Percentiles rank a stretch among this genome's conserved stretches.
Evolutionary conservation across 30 jellyfish, hydroid and myxozoan genomes (phyloP).

Genomic region (Cassiopea andromeda): DNA sequence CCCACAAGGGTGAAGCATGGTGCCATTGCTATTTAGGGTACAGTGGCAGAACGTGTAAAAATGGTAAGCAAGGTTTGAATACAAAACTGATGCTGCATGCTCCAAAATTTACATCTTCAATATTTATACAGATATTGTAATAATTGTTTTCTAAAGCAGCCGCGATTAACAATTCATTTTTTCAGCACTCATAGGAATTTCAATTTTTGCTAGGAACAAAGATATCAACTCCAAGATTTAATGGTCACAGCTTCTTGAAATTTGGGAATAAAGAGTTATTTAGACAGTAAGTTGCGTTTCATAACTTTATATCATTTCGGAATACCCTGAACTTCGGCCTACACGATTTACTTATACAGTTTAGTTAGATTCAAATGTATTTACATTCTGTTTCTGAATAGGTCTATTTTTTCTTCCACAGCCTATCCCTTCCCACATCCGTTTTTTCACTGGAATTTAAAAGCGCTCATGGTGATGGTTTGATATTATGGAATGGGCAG

Average conservation of each 20-base stretch:
- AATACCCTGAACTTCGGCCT: not conserved
- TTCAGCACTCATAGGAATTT: not conserved
- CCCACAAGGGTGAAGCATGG: conserved; percentile 61
- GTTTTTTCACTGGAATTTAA: conserved; percentile 58
- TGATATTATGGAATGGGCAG: conserved; percentile 70
- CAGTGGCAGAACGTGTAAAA: conserved; percentile 56
- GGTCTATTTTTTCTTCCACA: not conserved
- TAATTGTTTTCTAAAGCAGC: too few relatives aligned
- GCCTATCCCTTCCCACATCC: conserved; percentile 46
- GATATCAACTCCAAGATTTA: conserved; percentile 46
- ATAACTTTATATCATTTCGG: not conserved
- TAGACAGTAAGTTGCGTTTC: conserved; percentile 25
- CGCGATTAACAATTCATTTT: too few relatives aligned
- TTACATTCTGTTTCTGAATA: not conserved
- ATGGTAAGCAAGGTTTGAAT: conserved; percentile 13
- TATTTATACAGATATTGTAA: too few relatives aligned
- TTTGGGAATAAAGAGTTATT: conserved; percentile 36
- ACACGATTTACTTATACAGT: not conserved
- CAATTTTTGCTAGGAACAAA: not conserved
- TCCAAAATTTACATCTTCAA: not conserved
- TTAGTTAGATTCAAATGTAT: not conserved
- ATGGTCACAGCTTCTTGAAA: conserved; percentile 65
- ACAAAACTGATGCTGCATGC: not conserved
- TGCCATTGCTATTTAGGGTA: conserved; percentile 79
- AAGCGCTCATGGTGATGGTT: conserved; percentile 32